Conservation (phyloP, 1,140 invertebrate species). For the Uloborus diversus region DNA sequence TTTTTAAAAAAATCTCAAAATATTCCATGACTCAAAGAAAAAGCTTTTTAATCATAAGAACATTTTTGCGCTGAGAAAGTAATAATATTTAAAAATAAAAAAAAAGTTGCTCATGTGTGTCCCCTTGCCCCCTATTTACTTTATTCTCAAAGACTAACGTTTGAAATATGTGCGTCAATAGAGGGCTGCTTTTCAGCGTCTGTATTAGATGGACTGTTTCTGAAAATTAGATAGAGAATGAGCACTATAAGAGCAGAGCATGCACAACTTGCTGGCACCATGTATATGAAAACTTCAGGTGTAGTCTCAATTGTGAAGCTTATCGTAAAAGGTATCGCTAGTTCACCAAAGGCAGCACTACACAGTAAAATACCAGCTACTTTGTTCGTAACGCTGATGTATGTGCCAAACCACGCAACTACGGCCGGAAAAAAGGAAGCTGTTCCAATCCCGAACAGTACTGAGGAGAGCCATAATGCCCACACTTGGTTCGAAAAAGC, state of each 20-base stretch:
- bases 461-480: constrained; percentile 62
- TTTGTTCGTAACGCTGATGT: constrained; percentile 68
- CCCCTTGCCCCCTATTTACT: no score
- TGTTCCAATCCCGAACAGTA: constrained; percentile 67
- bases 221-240: constrained; percentile 58
- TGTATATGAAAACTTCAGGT: constrained; percentile 65
- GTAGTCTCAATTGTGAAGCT: constrained; percentile 63
- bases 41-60: no score
- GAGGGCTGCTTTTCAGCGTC: no score
- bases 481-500: constrained; percentile 61
- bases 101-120: no score
- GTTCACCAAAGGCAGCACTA: constrained; percentile 68
- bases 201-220: constrained; percentile 12
- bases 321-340: constrained; percentile 65
- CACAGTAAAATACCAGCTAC: constrained; percentile 68
- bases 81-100: no score
- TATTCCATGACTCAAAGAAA: no score
- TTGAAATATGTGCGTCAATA: no score
- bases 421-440: constrained; percentile 68
- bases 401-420: constrained; percentile 68
- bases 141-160: no score
- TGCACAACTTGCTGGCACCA: constrained; percentile 59
- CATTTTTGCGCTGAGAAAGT: no score
- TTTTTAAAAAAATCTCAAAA: no score
- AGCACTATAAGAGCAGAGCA: constrained; percentile 60